Percentiles rank a stretch among this genome's conserved stretches.
Evolutionary conservation across 2,797 vertebrate species (phyloP).

Genomic region (Chrysocyon brachyurus): DNA sequence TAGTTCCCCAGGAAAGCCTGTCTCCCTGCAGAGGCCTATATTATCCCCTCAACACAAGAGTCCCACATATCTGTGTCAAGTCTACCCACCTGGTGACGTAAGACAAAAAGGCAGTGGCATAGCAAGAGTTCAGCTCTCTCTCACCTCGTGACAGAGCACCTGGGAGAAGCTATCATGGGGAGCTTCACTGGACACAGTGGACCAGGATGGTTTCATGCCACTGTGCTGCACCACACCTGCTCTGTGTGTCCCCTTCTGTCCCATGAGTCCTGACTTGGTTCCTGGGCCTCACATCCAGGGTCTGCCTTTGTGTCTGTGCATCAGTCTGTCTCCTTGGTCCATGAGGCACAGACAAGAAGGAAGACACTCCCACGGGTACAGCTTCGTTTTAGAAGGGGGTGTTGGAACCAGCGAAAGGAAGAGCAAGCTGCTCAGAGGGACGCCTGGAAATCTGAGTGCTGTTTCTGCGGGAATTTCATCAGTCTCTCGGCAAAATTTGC

Average conservation of each 20-base stretch:
- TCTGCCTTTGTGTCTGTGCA: neutral
- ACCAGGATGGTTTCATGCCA: neutral
- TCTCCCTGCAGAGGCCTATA: neutral
- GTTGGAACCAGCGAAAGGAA: neutral
- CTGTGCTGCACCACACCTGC: fast-evolving
- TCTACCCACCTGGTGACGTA: neutral
- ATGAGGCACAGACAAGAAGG: neutral
- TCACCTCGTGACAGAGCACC: neutral
- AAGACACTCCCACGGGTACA: fast-evolving
- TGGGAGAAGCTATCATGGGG: neutral
- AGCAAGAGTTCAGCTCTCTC: neutral
- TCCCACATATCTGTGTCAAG: neutral
- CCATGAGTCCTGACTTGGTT: too few species aligned
- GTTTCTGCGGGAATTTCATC: neutral
- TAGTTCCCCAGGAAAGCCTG: neutral
- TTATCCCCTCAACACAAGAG: neutral
- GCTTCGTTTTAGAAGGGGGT: neutral
- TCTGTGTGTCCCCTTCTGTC: neutral
- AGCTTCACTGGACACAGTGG: neutral
- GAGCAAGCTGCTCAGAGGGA: neutral
- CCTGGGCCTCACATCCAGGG: neutral
- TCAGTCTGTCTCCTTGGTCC: neutral
- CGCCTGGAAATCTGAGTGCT: neutral
- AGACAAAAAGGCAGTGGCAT: neutral
- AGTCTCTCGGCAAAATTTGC: neutral